Percentiles rank a stretch among this genome's conserved stretches.
phyloP scores from a whole-genome alignment of 2,113 vertebrate species.

The Anolis sagrei region DNA sequence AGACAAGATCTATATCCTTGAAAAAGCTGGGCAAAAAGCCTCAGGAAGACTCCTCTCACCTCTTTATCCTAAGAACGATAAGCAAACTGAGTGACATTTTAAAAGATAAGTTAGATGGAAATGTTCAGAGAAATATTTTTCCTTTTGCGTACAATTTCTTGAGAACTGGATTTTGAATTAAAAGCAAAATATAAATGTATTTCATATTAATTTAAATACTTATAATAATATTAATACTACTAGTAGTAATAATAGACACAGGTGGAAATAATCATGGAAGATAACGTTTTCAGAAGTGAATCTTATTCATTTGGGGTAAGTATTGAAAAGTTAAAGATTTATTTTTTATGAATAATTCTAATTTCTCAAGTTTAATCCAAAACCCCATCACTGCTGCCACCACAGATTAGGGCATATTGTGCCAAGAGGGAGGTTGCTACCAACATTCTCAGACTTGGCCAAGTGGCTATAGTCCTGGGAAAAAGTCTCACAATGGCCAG shows the following conservation, averaged over 20 bases:
- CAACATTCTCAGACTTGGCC: too few species aligned
- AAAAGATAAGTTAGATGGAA: neutral
- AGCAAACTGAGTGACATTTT: neutral
- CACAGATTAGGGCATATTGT: too few species aligned
- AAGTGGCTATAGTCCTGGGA: too few species aligned
- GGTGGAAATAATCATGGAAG: neutral
- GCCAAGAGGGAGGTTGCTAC: too few species aligned
- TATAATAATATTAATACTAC: neutral
- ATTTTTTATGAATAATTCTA: too few species aligned
- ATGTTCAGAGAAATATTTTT: neutral
- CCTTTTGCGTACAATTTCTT: neutral
- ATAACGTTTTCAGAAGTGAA: neutral
- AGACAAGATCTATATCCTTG: slow-evolving; percentile 98
- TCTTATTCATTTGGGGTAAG: too few species aligned
- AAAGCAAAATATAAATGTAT: neutral
- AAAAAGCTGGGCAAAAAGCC: slow-evolving; percentile 97
- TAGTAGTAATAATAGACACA: neutral
- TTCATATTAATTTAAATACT: neutral
- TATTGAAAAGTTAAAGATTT: too few species aligned
- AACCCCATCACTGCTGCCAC: too few species aligned
- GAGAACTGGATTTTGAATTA: neutral
- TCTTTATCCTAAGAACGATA: slow-evolving; percentile 91
- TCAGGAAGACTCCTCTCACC: slow-evolving; percentile 94
- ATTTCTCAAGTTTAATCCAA: too few species aligned
- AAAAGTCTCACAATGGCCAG: too few species aligned